These are phyloP conservation scores for Corella eumyota DNA, from an alignment of 23 tunicate species.

Conservation along the genomic window DNA sequence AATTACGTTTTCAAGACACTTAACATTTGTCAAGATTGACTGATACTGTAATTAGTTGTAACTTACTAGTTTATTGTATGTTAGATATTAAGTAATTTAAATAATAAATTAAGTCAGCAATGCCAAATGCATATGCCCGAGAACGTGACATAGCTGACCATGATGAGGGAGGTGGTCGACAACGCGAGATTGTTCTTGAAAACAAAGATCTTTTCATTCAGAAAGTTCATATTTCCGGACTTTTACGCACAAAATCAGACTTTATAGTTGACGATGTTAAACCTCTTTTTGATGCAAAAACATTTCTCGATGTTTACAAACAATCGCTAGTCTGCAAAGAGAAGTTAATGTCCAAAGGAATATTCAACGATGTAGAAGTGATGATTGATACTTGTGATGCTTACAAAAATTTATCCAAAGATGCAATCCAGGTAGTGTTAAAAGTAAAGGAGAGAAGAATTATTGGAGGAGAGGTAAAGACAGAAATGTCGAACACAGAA, in stretches of 20 bases:
- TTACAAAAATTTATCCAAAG: constrained; percentile 3
- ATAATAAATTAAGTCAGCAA: too few species aligned
- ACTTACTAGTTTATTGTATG: too few species aligned
- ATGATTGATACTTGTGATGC: constrained; percentile 66
- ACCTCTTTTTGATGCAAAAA: constrained; percentile 32
- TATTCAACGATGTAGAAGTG: constrained; percentile 60
- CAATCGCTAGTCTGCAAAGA: constrained; percentile 33
- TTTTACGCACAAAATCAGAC: constrained; percentile 62
- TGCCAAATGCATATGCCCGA: too few species aligned
- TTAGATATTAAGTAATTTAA: too few species aligned
- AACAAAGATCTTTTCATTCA: constrained; percentile 52
- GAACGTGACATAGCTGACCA: too few species aligned
- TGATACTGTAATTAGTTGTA: too few species aligned
- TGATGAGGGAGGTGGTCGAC: neutral
- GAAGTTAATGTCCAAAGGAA: constrained; percentile 38
- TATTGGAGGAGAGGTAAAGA: constrained; percentile 43
- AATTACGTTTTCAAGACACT: too few species aligned
- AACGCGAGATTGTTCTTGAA: constrained; percentile 21
- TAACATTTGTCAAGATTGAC: too few species aligned
- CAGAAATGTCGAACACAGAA: constrained; percentile 68
- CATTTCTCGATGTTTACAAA: constrained; percentile 60
- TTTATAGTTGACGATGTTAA: constrained; percentile 37
- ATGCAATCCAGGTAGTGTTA: constrained; percentile 64
- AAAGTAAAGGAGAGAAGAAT: constrained; percentile 53
- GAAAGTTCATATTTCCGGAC: constrained; percentile 63